A percentile compares a stretch with the other conserved stretches of the same genome.
Evolutionary conservation across 2,797 vertebrate species (phyloP).

Genomic region (Carcharodon carcharias): DNA sequence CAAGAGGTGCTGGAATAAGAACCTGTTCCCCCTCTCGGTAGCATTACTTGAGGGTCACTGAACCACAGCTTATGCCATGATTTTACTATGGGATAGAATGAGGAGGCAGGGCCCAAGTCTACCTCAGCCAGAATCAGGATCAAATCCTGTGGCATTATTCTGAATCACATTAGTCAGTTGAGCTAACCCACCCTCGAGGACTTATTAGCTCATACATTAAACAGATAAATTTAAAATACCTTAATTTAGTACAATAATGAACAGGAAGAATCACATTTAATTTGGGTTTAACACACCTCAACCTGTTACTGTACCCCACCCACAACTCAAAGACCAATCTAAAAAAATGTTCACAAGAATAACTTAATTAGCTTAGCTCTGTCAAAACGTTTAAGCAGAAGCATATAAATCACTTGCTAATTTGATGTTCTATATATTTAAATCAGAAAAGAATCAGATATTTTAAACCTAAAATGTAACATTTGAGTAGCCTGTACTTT

Average conservation of each 20-base stretch:
- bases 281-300: neutral
- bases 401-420: neutral
- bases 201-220: neutral
- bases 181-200: neutral
- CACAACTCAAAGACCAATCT: neutral
- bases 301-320: neutral
- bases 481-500: neutral
- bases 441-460: neutral
- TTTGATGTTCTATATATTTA: neutral
- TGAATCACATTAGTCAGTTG: too few relatives aligned
- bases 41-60: too few relatives aligned
- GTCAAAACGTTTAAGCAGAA: neutral
- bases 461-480: neutral
- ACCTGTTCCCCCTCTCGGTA: neutral
- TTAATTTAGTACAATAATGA: neutral
- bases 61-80: too few relatives aligned
- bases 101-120: too few relatives aligned
- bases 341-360: neutral
- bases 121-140: too few relatives aligned
- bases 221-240: neutral
- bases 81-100: too few relatives aligned
- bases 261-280: neutral
- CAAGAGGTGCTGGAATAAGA: neutral
- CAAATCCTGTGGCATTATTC: too few relatives aligned
- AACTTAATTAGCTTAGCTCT: neutral